Percentiles rank a stretch among this genome's conserved stretches.
phyloP scores from a whole-genome alignment of 2,797 vertebrate species.

The Pseudochirops corinnae region DNA sequence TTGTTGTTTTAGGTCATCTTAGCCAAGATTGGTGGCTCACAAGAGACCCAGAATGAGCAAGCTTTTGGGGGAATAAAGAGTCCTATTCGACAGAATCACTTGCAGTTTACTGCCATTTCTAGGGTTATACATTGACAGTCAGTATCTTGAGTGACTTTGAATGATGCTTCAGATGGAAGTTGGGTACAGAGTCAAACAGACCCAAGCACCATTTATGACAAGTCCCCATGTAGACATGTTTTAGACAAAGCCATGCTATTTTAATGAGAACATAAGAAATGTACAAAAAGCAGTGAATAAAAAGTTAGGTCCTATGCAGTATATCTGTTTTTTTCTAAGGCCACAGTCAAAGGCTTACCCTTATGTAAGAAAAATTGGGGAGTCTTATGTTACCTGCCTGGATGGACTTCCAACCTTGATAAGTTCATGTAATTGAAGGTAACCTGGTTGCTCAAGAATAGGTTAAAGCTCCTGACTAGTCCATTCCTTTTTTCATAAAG shows the following conservation, averaged over 20 bases:
- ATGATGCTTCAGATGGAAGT: background rate
- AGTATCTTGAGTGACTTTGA: background rate
- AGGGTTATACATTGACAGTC: background rate
- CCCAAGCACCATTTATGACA: background rate
- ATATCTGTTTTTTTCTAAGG: background rate
- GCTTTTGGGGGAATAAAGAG: background rate
- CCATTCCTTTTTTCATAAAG: background rate
- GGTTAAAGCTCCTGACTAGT: background rate
- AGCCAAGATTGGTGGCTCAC: background rate
- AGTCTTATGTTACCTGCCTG: background rate
- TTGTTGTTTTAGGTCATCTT: background rate
- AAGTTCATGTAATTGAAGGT: background rate
- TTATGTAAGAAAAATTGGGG: background rate
- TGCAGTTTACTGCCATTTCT: background rate
- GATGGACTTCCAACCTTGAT: background rate
- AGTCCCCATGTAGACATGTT: background rate
- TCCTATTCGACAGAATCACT: background rate
- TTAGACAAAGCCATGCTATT: background rate
- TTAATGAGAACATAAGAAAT: background rate
- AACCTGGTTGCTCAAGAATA: background rate
- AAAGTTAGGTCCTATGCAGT: background rate
- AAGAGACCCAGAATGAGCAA: background rate
- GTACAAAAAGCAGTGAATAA: background rate
- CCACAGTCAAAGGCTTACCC: background rate
- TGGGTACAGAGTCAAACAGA: background rate